phyloP scores from a whole-genome alignment of 2,797 vertebrate species.

The Bucorvus abyssinicus region DNA sequence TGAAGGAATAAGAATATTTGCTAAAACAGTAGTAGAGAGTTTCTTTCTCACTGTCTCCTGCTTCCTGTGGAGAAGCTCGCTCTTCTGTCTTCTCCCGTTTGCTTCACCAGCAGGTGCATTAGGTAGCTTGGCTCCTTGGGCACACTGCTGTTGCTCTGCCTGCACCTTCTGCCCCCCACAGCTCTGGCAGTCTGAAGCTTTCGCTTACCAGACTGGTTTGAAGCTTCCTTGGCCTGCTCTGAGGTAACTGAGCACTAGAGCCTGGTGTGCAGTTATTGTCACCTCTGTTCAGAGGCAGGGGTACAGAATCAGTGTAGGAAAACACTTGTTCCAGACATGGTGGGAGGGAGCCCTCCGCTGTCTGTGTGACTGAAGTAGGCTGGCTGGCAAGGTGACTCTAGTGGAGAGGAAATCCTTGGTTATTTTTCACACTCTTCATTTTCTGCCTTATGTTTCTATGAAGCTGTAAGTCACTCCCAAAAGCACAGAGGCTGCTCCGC shows the following conservation, averaged over 20 bases:
- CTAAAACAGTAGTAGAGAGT: not conserved
- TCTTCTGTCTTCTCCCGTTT: not conserved
- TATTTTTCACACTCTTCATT: not conserved
- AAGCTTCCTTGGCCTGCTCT: not conserved
- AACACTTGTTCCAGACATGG: rapidly evolving
- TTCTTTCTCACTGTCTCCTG: not conserved
- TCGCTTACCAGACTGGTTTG: not conserved
- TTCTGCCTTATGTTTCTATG: not conserved
- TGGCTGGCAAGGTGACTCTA: not conserved
- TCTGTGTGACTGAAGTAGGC: not conserved
- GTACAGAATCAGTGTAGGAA: not conserved
- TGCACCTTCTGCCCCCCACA: not conserved
- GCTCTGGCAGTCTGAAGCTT: not conserved
- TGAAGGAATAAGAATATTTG: not conserved
- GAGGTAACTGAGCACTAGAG: not conserved
- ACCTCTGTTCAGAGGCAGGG: not conserved
- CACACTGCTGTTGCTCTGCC: rapidly evolving
- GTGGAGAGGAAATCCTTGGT: not conserved
- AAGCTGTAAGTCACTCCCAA: not conserved
- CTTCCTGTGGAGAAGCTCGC: not conserved
- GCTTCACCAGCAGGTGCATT: not conserved
- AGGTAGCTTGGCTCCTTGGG: not conserved
- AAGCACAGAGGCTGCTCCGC: not conserved
- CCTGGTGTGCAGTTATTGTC: not conserved
- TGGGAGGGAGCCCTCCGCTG: not conserved